A percentile compares a stretch with the other conserved stretches of the same genome.
These are phyloP conservation scores for Passer domesticus DNA, from an alignment of 2,113 vertebrate genomes.

Conservation along the genomic window DNA sequence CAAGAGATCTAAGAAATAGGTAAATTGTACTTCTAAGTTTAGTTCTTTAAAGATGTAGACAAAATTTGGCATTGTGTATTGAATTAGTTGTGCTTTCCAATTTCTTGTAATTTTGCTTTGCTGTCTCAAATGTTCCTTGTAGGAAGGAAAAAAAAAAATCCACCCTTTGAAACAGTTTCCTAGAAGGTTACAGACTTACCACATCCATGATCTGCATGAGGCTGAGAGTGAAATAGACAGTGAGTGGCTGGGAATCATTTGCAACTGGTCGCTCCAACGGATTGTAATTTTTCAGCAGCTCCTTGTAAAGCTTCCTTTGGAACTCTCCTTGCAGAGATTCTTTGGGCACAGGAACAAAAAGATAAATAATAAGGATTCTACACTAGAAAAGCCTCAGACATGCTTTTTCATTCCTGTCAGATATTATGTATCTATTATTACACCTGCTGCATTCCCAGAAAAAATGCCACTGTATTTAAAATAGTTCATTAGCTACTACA, in stretches of 20 bases:
- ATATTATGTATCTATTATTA: neutral
- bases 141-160: neutral
- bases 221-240: constrained; percentile 85
- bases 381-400: neutral
- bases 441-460: neutral
- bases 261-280: constrained; percentile 86
- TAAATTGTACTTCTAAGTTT: neutral
- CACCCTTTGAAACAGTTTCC: neutral
- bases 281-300: constrained; percentile 86
- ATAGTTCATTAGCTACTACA: neutral
- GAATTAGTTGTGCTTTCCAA: neutral
- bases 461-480: neutral
- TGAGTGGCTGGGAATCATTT: constrained; percentile 88
- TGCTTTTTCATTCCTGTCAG: neutral
- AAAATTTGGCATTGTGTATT: neutral
- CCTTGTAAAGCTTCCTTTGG: constrained; percentile 85
- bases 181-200: constrained; percentile 73
- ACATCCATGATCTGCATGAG: constrained; percentile 97
- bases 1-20: neutral
- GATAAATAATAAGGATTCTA: neutral
- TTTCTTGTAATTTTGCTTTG: neutral
- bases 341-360: constrained; percentile 48
- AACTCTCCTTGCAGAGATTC: constrained; percentile 89
- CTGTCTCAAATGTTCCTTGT: neutral
- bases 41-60: neutral